Percentiles rank a stretch among this genome's conserved stretches.
phyloP scores from a whole-genome alignment of 2,888 invertebrate genomes.

The Eristalis tenax region DNA sequence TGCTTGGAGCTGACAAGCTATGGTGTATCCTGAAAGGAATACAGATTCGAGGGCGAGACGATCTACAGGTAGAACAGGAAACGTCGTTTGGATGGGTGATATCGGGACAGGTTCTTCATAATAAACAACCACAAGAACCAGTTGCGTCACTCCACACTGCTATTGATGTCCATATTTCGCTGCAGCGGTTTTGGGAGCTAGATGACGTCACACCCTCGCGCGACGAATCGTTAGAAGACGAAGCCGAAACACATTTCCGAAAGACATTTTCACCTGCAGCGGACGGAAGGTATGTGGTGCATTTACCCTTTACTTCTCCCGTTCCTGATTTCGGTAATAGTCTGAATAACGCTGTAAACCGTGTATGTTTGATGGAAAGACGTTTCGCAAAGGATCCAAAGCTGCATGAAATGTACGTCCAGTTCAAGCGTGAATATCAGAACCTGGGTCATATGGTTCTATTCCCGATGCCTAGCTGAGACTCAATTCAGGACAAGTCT shows the following conservation, averaged over 20 bases:
- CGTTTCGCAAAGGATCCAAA: no score
- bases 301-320: no score
- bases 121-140: not conserved
- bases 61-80: not conserved
- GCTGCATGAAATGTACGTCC: no score
- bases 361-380: no score
- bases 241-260: not conserved
- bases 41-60: not conserved
- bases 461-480: no score
- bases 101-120: not conserved
- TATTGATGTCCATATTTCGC: not conserved
- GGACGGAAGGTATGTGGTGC: not conserved
- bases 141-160: not conserved
- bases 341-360: no score
- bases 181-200: conserved; percentile 1
- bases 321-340: not conserved
- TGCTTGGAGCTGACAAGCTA: conserved; percentile 22
- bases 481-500: not conserved
- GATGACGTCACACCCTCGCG: not conserved
- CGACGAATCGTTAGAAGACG: not conserved
- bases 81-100: conserved; percentile 17
- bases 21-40: not conserved
- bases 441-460: no score
- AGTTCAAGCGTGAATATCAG: no score
- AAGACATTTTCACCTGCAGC: not conserved